Conservation (phyloP, 2,113 vertebrate genomes). For the Mesembrinibis cayennensis region DNA sequence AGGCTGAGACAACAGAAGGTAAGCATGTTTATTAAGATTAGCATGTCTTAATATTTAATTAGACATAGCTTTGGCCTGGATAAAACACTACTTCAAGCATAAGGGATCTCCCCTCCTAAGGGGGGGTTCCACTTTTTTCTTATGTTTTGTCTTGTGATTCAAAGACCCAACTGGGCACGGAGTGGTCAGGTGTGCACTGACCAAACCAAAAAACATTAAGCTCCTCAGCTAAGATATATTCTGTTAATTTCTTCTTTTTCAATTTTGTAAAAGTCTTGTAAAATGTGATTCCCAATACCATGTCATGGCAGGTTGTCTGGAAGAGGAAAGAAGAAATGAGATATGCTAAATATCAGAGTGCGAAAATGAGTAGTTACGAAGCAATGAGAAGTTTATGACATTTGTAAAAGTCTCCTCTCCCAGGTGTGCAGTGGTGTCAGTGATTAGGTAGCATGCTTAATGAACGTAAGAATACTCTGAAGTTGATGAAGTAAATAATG, state of each 20-base stretch:
- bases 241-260: not conserved
- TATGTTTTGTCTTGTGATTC: not conserved
- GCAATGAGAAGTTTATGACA: not conserved
- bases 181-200: not conserved
- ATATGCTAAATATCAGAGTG: not conserved
- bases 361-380: not conserved
- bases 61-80: not conserved
- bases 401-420: constrained; percentile 13
- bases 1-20: not conserved
- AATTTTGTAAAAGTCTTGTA: not conserved
- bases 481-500: not conserved
- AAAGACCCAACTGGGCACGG: not conserved
- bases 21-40: not conserved
- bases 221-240: not conserved
- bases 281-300: not conserved
- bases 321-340: not conserved
- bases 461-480: not conserved
- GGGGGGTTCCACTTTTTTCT: not conserved
- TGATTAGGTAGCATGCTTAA: constrained; percentile 11
- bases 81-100: not conserved
- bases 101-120: not conserved
- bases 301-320: too few relatives aligned
- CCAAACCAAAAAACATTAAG: not conserved
- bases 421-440: not conserved
- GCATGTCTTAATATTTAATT: not conserved